These are phyloP conservation scores for Halocaridina rubra DNA, from an alignment of 2,888 invertebrate species.

Conservation along the genomic window DNA sequence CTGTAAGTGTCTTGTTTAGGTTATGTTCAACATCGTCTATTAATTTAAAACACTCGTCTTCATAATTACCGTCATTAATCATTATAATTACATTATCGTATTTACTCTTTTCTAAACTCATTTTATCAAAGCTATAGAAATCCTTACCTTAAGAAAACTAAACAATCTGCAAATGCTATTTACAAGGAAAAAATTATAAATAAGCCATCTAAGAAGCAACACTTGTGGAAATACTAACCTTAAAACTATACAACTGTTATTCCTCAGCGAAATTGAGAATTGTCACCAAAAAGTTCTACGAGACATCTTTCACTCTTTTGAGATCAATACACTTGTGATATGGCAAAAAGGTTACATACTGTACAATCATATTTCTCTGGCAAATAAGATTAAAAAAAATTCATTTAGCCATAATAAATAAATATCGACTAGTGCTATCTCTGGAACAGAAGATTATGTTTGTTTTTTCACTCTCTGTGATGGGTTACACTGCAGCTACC, in stretches of 20 bases:
- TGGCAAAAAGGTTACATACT: slow-evolving; percentile 58
- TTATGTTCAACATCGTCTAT: slow-evolving; percentile 42
- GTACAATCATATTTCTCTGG: slow-evolving; percentile 51
- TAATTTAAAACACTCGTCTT: slow-evolving; percentile 39
- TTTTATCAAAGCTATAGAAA: slow-evolving; percentile 47
- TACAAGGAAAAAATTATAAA: slow-evolving; percentile 57
- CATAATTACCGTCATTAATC: no score
- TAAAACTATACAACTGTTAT: slow-evolving; percentile 57
- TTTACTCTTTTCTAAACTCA: slow-evolving; percentile 47
- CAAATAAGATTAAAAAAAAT: slow-evolving; percentile 37
- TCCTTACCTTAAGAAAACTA: slow-evolving; percentile 52
- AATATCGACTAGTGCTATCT: slow-evolving; percentile 59
- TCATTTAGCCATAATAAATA: slow-evolving; percentile 58
- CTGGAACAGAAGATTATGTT: slow-evolving; percentile 54
- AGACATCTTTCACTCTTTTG: slow-evolving; percentile 58
- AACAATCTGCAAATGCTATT: slow-evolving; percentile 55
- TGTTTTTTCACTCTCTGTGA: slow-evolving; percentile 56
- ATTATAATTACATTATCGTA: no score
- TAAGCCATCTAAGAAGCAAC: slow-evolving; percentile 59
- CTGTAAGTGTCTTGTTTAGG: slow-evolving; percentile 39
- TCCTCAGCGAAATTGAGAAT: slow-evolving; percentile 45
- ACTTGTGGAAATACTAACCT: slow-evolving; percentile 58
- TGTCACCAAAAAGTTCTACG: slow-evolving; percentile 57
- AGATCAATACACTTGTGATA: slow-evolving; percentile 59
- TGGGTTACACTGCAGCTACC: slow-evolving; percentile 56